A percentile compares a stretch with the other conserved stretches of the same genome.
Evolutionary conservation across 2,797 vertebrate genomes (phyloP).

Genomic region (Molothrus aeneus): DNA sequence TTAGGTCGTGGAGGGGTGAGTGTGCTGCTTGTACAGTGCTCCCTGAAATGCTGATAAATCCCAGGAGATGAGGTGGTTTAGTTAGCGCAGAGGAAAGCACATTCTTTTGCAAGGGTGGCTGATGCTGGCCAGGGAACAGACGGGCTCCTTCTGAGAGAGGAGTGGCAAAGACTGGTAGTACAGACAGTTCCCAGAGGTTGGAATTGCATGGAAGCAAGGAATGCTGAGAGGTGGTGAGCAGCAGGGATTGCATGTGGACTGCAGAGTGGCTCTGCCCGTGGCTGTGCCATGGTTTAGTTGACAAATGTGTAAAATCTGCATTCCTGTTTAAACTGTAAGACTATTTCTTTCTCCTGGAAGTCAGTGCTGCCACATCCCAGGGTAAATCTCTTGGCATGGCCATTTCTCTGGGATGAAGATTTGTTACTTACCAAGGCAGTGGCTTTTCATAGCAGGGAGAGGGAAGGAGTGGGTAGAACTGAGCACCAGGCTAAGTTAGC

Average conservation of each 20-base stretch:
- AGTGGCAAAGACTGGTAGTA: background rate
- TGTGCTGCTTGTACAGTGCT: background rate
- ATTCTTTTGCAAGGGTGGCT: background rate
- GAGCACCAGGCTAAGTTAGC: too few relatives aligned
- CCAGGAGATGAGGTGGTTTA: background rate
- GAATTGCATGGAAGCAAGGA: background rate
- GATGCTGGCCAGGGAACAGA: too few relatives aligned
- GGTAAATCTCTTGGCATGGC: background rate
- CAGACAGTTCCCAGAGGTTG: background rate
- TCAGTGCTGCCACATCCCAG: background rate
- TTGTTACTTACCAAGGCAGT: background rate
- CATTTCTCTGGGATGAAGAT: background rate
- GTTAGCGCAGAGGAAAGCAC: background rate
- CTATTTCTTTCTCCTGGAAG: background rate
- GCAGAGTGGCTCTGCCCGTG: background rate
- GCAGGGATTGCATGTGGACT: background rate
- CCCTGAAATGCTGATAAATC: background rate
- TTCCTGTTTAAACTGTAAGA: background rate
- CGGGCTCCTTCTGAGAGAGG: background rate
- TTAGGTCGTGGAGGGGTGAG: background rate
- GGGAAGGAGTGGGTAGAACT: background rate
- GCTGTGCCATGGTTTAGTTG: background rate
- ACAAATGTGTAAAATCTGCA: background rate
- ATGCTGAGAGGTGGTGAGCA: background rate
- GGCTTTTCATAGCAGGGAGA: background rate